These are phyloP conservation scores for Solea solea DNA, from an alignment of 2,113 vertebrate genomes.

Conservation along the genomic window DNA sequence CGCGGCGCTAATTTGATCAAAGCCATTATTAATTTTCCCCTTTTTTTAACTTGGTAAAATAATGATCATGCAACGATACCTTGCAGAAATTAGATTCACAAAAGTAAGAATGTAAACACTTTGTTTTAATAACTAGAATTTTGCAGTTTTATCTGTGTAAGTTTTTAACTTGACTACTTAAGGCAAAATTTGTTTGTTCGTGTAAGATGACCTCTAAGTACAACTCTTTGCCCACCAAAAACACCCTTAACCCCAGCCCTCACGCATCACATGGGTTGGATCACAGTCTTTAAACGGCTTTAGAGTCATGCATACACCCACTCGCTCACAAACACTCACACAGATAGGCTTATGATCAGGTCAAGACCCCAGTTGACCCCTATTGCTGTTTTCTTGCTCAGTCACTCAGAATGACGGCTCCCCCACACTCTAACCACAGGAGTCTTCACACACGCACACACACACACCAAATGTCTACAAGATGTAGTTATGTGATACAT, in stretches of 20 bases:
- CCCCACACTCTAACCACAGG: constrained; percentile 22
- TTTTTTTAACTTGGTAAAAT: constrained; percentile 1
- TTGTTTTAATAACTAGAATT: background rate
- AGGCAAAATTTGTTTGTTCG: constrained; percentile 39
- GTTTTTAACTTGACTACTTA: background rate
- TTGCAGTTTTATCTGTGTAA: constrained; percentile 2
- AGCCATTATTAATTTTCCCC: background rate
- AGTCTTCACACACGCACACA: background rate
- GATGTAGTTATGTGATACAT: constrained; percentile 31
- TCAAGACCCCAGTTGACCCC: constrained; percentile 69
- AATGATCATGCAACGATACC: background rate
- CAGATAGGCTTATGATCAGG: constrained; percentile 56
- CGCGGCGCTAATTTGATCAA: background rate
- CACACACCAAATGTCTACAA: constrained; percentile 8
- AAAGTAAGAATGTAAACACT: background rate
- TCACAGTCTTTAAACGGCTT: constrained; percentile 62
- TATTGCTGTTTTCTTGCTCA: constrained; percentile 54
- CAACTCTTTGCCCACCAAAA: constrained; percentile 30
- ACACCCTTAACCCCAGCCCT: constrained; percentile 65
- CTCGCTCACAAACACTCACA: constrained; percentile 55
- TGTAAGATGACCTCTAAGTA: constrained; percentile 57
- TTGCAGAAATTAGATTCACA: background rate
- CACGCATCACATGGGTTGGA: constrained; percentile 74
- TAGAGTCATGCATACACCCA: constrained; percentile 60
- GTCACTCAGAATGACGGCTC: constrained; percentile 54